Evolutionary conservation across 1,140 invertebrate species (phyloP).

Genomic region (Pseudomyrmex gracilis): DNA sequence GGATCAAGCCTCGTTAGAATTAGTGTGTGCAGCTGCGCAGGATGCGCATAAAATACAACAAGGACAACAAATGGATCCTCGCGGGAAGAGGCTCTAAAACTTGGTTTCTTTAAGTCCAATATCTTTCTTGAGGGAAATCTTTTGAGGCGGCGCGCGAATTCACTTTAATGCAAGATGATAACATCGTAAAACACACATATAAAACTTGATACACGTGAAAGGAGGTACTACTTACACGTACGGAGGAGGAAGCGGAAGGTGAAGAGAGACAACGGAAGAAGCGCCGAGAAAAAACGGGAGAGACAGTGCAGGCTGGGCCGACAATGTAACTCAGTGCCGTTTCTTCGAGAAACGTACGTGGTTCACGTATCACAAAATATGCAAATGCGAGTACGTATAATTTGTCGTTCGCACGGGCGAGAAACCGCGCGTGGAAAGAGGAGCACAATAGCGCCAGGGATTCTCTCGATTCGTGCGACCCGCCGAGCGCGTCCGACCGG

Average conservation of each 20-base stretch:
- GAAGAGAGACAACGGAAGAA: conserved; percentile 1
- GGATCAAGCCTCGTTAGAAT: not conserved
- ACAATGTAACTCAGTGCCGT: conserved; percentile 73
- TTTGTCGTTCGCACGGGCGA: conserved; percentile 73
- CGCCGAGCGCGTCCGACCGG: not conserved
- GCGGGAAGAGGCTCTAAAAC: not conserved
- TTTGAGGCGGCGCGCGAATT: conserved; percentile 7
- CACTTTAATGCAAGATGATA: too few relatives aligned
- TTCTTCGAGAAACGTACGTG: conserved; percentile 72
- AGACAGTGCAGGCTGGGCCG: not conserved
- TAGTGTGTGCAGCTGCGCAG: not conserved
- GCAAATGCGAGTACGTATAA: conserved; percentile 78
- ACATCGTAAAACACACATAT: conserved; percentile 20
- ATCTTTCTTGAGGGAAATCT: not conserved
- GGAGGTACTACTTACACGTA: not conserved
- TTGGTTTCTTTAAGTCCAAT: not conserved
- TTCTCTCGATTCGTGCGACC: too few relatives aligned
- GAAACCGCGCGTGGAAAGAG: conserved; percentile 63
- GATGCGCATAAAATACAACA: conserved; percentile 35
- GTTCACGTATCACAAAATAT: conserved; percentile 77
- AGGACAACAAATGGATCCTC: conserved; percentile 3
- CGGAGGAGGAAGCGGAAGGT: not conserved
- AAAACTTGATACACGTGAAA: conserved; percentile 19
- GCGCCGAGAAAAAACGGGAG: conserved; percentile 1
- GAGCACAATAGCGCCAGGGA: conserved; percentile 62